phyloP scores from a whole-genome alignment of 2,888 invertebrate genomes.

The Drosophila picticornis region DNA sequence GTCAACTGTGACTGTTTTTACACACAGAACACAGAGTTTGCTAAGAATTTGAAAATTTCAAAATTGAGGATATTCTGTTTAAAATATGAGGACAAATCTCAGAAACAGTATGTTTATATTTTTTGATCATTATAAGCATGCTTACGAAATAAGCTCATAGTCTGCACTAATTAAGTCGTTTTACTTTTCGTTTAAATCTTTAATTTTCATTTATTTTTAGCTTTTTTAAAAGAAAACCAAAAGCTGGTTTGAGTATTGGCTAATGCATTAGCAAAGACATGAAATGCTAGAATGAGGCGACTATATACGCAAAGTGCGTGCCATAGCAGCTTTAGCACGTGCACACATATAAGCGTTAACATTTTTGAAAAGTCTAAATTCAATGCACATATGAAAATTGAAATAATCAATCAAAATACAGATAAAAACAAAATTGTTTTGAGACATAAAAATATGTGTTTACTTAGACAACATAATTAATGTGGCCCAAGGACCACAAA shows the following conservation, averaged over 20 bases:
- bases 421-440: background rate
- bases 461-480: conserved; percentile 34
- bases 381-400: background rate
- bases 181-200: background rate
- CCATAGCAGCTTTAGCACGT: conserved; percentile 14
- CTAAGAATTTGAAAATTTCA: background rate
- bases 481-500: conserved; percentile 87
- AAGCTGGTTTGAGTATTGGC: conserved; percentile 7
- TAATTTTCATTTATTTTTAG: background rate
- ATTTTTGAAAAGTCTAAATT: background rate
- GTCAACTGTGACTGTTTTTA: background rate
- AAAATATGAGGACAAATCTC: no score
- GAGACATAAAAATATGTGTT: background rate
- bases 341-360: background rate
- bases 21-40: background rate
- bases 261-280: conserved; percentile 24
- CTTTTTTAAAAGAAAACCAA: background rate
- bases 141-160: background rate
- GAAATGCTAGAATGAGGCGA: background rate
- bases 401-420: background rate
- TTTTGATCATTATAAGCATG: background rate
- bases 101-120: no score
- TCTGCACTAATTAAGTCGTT: background rate
- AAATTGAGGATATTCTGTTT: background rate
- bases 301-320: background rate